A percentile compares a stretch with the other conserved stretches of the same genome.
Conservation (phyloP, 2,113 vertebrate species). For the Hyperopisus bebe region DNA sequence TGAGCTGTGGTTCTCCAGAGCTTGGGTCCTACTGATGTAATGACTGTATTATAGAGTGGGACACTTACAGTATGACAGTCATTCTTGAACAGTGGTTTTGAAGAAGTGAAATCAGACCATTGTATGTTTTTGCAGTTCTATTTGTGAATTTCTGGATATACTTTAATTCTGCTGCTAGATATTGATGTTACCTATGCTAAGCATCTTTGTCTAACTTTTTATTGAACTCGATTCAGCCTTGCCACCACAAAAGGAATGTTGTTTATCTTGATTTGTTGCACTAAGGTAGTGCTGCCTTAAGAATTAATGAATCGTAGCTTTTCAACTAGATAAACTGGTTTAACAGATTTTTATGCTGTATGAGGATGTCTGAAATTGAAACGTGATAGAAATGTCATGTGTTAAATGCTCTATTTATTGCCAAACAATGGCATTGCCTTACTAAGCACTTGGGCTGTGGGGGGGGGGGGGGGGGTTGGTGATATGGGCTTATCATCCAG, state of each 20-base stretch:
- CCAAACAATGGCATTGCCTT: not conserved
- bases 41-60: not conserved
- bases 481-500: not conserved
- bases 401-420: not conserved
- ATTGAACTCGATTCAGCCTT: not conserved
- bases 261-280: not conserved
- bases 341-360: not conserved
- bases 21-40: not conserved
- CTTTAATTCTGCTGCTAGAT: not conserved
- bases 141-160: not conserved
- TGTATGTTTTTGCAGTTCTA: not conserved
- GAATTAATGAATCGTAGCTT: not conserved
- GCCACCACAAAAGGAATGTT: not conserved
- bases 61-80: not conserved
- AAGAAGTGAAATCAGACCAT: not conserved
- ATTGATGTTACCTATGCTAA: not conserved
- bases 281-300: not conserved
- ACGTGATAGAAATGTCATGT: not conserved
- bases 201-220: not conserved
- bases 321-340: not conserved
- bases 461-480: too few species aligned
- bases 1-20: not conserved
- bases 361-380: not conserved
- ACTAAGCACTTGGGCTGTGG: not conserved
- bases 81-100: not conserved